Evolutionary conservation across 2,113 vertebrate species (phyloP).

Genomic region (Dicaeum eximium): DNA sequence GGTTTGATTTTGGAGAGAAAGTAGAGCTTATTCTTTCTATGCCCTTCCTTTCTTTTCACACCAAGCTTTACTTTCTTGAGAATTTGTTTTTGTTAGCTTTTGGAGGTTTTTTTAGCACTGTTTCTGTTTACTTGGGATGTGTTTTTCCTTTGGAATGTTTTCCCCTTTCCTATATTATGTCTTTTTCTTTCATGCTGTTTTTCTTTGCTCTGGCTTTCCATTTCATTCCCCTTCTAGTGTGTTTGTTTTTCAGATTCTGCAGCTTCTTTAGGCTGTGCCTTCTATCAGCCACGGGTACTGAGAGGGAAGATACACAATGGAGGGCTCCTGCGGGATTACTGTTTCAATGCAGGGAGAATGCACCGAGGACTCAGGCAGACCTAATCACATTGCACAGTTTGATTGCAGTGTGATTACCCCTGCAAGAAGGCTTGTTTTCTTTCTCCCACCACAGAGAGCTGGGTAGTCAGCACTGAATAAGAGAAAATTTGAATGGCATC

Average conservation of each 20-base stretch:
- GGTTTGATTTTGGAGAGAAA: not conserved
- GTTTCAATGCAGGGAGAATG: conserved; percentile 36
- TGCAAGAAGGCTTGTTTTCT: conserved; percentile 50
- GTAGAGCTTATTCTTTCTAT: not conserved
- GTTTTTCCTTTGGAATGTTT: conserved; percentile 14
- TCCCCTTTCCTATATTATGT: conserved; percentile 11
- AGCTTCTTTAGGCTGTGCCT: conserved; percentile 46
- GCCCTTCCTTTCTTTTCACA: not conserved
- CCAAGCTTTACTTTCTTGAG: not conserved
- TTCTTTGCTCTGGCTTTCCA: conserved; percentile 27
- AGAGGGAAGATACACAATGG: conserved; percentile 10
- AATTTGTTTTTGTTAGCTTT: not conserved
- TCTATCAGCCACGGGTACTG: not conserved
- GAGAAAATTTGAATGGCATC: conserved; percentile 56
- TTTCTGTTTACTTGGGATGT: not conserved
- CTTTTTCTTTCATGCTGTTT: conserved; percentile 7
- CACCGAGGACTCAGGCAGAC: conserved; percentile 32
- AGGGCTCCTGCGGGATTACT: not conserved
- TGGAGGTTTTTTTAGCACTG: not conserved
- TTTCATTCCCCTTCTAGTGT: conserved; percentile 19
- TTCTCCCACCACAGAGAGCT: conserved; percentile 2
- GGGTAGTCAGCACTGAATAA: conserved; percentile 34
- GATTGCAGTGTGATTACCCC: conserved; percentile 53
- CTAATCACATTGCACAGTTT: conserved; percentile 50
- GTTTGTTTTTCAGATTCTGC: conserved; percentile 54